Conservation (phyloP, 2,113 vertebrate genomes). For the Colinus virginianus region DNA sequence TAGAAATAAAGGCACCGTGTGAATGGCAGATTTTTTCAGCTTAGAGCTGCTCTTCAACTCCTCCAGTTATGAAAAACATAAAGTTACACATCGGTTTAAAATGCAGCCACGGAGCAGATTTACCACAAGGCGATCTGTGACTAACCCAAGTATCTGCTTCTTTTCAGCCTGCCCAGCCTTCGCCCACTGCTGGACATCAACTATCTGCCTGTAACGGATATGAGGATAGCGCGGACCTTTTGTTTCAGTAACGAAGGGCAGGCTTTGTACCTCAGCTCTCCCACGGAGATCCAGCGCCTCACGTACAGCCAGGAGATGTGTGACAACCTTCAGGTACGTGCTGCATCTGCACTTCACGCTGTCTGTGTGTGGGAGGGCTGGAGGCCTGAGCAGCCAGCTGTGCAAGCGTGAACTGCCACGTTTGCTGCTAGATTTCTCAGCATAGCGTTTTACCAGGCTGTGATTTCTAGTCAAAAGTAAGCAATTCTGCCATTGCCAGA, state of each 20-base stretch:
- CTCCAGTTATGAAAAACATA: not conserved
- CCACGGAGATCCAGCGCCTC: slow-evolving; percentile 97
- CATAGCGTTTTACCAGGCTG: not conserved
- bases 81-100: not conserved
- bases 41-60: not conserved
- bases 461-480: not conserved
- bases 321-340: slow-evolving; percentile 93
- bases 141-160: not conserved
- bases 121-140: fast-evolving
- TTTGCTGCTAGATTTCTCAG: not conserved
- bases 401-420: fast-evolving
- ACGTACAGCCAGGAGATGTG: slow-evolving; percentile 99
- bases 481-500: not conserved
- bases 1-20: fast-evolving
- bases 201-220: slow-evolving; percentile 94
- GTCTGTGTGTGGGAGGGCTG: not conserved
- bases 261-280: slow-evolving; percentile 95
- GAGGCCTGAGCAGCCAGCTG: fast-evolving
- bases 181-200: slow-evolving; percentile 94
- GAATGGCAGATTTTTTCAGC: not conserved
- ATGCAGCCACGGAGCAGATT: not conserved
- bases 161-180: slow-evolving; percentile 92
- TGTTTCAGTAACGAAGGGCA: slow-evolving; percentile 96
- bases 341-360: not conserved
- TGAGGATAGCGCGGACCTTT: slow-evolving; percentile 97